Base-by-base conservation (phyloP, 1,140 invertebrate species). In the Pemphigus obesinymphae region DNA sequence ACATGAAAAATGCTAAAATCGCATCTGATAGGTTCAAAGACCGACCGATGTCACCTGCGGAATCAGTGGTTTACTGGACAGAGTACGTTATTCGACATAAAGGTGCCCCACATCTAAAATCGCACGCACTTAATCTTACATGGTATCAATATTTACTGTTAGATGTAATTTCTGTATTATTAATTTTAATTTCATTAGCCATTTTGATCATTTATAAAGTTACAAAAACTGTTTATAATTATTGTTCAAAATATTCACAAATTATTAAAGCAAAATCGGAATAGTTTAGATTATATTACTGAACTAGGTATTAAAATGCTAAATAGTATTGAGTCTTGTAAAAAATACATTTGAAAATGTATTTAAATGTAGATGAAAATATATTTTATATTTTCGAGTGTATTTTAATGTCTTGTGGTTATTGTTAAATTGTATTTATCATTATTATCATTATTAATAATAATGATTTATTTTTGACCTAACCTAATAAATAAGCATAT, bases 11-110 rank as follows among this genome's bases (percentile, higher is more conserved):
- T 15, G 70, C 70, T 13, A 29, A 20, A 11, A 48, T 72, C 13
- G 15, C 11, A 4, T 29, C 70, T 3, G 26, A 76, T 11, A 26
- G 17, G 75, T 85, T 85, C 85, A 86, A 88, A 26, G 93, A 95
- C 86, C 89, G 91, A 68, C 89, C 89, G 15, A 84, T 87, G 26
- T 85, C 86, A 4, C 91, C 93, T 0, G 82, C 92, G 82, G 89
- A 93, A 26, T 90, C 89, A 1, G 91, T 91, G 0, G 87, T 91
- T 0, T 93, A 90, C 86, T 93, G 92, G 91, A 88, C 89, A 0
- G 92, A 94, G 84, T 90, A 93, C 83, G 88, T 93, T 0, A 87
- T 90, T 0, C 88, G 91, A 20, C 91, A 92, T 81, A 87, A 89
- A 68, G 89, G 89, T 23, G 88, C 87, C 3, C 85, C 85, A 17